These are phyloP conservation scores for Trilocha varians DNA, from an alignment of 2,888 invertebrate species.

Conservation along the genomic window DNA sequence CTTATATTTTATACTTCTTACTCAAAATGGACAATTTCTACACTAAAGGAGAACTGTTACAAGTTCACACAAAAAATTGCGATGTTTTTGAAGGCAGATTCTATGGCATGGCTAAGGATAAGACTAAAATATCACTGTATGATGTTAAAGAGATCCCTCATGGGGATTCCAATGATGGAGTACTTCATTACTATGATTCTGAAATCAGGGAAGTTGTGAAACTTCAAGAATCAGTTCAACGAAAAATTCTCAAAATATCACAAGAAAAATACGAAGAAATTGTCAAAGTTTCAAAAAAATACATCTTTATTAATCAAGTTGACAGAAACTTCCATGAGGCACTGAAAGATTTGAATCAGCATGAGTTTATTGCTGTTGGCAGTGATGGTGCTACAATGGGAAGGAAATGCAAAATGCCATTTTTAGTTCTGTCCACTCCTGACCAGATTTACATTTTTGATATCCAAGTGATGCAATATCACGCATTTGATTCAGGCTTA, in stretches of 20 bases:
- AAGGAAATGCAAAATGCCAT: conserved; percentile 64
- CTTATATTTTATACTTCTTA: conserved; percentile 9
- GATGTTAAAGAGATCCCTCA: conserved; percentile 51
- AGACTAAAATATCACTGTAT: conserved; percentile 58
- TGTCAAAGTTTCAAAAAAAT: conserved; percentile 53
- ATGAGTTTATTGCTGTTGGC: conserved; percentile 47
- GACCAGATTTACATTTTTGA: conserved; percentile 66
- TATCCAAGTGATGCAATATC: conserved; percentile 60
- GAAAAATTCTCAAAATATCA: conserved; percentile 46
- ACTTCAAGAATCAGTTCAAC: conserved; percentile 41
- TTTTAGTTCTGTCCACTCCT: conserved; percentile 55
- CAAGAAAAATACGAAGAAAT: conserved; percentile 58
- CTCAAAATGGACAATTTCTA: conserved; percentile 58
- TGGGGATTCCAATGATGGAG: conserved; percentile 40
- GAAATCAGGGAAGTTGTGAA: conserved; percentile 59
- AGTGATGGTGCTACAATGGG: conserved; percentile 66
- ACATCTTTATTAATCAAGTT: conserved; percentile 61
- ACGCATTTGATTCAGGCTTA: conserved; percentile 65
- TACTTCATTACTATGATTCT: conserved; percentile 54
- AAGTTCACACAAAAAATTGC: conserved; percentile 58
- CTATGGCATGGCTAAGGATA: conserved; percentile 56
- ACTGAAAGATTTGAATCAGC: conserved; percentile 45
- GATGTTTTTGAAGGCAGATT: conserved; percentile 61
- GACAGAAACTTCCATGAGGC: conserved; percentile 57
- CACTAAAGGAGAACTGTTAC: conserved; percentile 63